Evolutionary conservation across 2,797 vertebrate species (phyloP).

Genomic region (Takifugu rubripes): DNA sequence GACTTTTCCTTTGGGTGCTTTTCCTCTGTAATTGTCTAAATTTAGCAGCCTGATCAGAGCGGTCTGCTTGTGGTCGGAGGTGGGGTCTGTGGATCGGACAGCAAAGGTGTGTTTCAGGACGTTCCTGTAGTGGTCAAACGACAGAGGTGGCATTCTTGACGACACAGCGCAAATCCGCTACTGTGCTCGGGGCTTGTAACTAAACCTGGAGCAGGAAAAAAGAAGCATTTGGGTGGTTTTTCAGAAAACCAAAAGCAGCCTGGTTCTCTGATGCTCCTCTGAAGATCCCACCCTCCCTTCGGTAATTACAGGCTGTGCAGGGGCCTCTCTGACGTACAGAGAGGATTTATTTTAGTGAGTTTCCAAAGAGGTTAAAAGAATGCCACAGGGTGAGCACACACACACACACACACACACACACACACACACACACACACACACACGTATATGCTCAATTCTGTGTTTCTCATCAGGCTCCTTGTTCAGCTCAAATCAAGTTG

Average conservation of each 20-base stretch:
- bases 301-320: conserved; percentile 80
- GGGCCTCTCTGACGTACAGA: conserved; percentile 79
- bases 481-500: conserved; percentile 34
- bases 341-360: conserved; percentile 84
- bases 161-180: conserved; percentile 19
- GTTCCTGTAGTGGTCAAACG: too few species aligned
- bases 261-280: conserved; percentile 60
- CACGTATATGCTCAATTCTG: conserved; percentile 45
- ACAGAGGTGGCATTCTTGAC: too few species aligned
- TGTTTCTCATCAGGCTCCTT: conserved; percentile 38
- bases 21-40: conserved; percentile 41
- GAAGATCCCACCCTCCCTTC: conserved; percentile 64
- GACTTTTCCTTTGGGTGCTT: conserved; percentile 44
- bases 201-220: conserved; percentile 55
- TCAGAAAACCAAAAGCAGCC: conserved; percentile 62
- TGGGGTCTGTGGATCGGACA: background rate
- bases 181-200: conserved; percentile 43
- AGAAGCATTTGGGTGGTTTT: conserved; percentile 68
- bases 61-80: background rate
- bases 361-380: conserved; percentile 84
- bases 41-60: conserved; percentile 30
- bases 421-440: conserved; percentile 35
- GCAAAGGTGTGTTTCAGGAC: too few species aligned
- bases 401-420: conserved; percentile 10
- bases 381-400: conserved; percentile 66